Evolutionary conservation across 2,888 invertebrate genomes (phyloP), one percentile per base, ranked within the genome.

Genomic region (Orchesella flavescens): DNA sequence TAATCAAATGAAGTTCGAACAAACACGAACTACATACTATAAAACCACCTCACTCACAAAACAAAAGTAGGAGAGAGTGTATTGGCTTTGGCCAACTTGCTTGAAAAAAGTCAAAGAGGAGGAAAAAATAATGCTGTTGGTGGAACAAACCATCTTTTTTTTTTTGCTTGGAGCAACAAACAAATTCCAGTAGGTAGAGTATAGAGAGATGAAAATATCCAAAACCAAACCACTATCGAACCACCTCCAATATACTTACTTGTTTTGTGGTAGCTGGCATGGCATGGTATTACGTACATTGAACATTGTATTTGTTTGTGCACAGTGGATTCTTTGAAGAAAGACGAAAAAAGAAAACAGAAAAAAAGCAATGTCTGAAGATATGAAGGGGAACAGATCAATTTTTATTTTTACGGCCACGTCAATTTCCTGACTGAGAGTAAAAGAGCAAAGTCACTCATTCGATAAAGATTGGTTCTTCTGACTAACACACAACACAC

Each of bases 341-440:
- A 44, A 17, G 17, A 44, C 24, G 46, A 65, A 15, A 49, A 75
- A 46, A 61, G 59, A 44, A 44, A 21, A 17, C 24, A 21, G n/a
- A 44, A 63, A 17, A 53, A 49, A 53, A 19, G 59, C 43, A 34
- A 57, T 59, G 61, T 61, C 74, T 65, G 53, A 57, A 46, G 74
- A 74, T 63, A 63, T 63, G 61, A 74, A 63, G 65, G 65, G 49
- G 74, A 75, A 75, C 53, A 75, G 63, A 49, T 65, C 65, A 65
- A 75, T 75, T 65, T 75, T 63, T 75, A 75, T 65, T 75, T 65
- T 65, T 75, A 75, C 65, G 74, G 74, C 53, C 74, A 75, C 74
- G 63, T 75, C 74, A 75, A 75, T 75, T 75, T 75, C 74, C 74
- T 73, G 61, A 46, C 59, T 59, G 71, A 34, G 53, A 53, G 24